These are phyloP conservation scores for Patella depressa DNA, from an alignment of 2,888 invertebrate genomes.

Conservation along the genomic window DNA sequence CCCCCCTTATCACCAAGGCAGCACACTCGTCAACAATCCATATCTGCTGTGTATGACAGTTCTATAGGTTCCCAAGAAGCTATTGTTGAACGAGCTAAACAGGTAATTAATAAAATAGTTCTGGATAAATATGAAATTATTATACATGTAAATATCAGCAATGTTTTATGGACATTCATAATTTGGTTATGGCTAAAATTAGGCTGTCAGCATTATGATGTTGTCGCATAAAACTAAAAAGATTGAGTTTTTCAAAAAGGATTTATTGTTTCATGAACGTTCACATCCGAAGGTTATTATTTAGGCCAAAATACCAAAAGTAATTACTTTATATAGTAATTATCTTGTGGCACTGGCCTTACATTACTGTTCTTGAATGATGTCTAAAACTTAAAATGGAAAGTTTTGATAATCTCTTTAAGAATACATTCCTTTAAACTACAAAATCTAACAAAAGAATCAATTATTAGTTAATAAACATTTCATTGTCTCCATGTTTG, in stretches of 20 bases:
- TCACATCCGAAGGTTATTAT: neutral
- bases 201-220: neutral
- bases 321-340: neutral
- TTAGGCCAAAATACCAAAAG: conserved; percentile 9
- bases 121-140: neutral
- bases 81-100: conserved; percentile 88
- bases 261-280: too few species aligned
- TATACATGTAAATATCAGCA: conserved; percentile 4
- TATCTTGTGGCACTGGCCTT: conserved; percentile 12
- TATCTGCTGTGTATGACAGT: conserved; percentile 68
- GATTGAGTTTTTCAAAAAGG: neutral
- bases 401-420: too few species aligned
- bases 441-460: neutral
- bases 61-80: conserved; percentile 77
- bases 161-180: neutral
- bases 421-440: too few species aligned
- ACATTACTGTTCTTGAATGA: neutral
- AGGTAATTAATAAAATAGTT: conserved; percentile 72
- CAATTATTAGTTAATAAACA: neutral
- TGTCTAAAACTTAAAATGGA: too few species aligned
- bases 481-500: neutral
- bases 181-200: neutral
- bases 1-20: conserved; percentile 48
- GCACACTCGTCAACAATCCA: conserved; percentile 50
- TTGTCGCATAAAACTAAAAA: conserved; percentile 7